Evolutionary conservation across 2,797 vertebrate genomes (phyloP), one percentile per base, ranked within the genome.

Genomic region (Leuciscus waleckii): DNA sequence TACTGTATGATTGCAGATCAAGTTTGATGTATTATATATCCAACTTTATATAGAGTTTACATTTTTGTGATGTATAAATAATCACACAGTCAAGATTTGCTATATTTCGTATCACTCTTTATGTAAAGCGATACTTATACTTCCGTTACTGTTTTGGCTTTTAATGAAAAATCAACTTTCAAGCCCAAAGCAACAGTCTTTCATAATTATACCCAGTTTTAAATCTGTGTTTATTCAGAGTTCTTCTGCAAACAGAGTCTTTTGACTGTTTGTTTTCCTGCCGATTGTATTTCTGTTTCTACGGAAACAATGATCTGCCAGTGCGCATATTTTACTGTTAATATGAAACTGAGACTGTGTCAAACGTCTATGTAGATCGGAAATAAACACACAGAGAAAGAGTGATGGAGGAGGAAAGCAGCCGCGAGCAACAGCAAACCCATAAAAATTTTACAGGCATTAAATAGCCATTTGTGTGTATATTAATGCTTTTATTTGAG

Each of bases 181-280:
- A 13, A 26, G n/a, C 56, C 56, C n/a, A 61, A 61, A 61, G 58
- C 11, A 63, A 61, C n/a, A 61, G 58, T 26, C 58, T 61, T 61
- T 61, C n/a, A 26, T 14, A 26, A 61, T 26, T 49, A 16, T 11
- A 13, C 26, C 58, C 10, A 1, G n/a, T 61, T 26, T 26, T 14
- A 10, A 14, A 13, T 61, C 2, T 5, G 26, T 61, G n/a, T 26
- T 61, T 61, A 61, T 79, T 35, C 32, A 17, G 32, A n/a, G 19
- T 8, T 63, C 1, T 67, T 79, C 37, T 41, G 63, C 37, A 41
- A 23, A 56, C 54, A 9, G 8, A 56, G 21, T 61, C n/a, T 5
- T 35, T 35, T 26, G 11, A 32, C 78, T 51, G n/a, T 82, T 71
- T 81, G 37, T 81, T 81, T 58, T 71, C 37, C 51, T 71, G 41